Evolutionary conservation across 2,797 vertebrate genomes (phyloP).

Genomic region (Pygocentrus nattereri): DNA sequence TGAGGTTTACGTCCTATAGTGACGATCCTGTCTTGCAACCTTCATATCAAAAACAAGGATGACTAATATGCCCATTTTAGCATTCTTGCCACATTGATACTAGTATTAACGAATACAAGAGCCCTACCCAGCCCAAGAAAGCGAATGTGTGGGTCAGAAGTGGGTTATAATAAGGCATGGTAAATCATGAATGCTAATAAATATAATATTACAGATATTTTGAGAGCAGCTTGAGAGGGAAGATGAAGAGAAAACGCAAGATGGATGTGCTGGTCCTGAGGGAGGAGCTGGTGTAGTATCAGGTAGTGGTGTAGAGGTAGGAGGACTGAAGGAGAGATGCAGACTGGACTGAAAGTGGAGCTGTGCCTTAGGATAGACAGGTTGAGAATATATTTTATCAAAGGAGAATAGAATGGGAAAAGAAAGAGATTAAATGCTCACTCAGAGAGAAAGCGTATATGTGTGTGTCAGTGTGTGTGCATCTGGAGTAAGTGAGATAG

Average conservation of each 20-base stretch:
- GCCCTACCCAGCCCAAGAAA: neutral
- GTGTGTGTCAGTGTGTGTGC: neutral
- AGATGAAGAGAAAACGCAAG: conserved; percentile 4
- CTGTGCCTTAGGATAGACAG: conserved; percentile 45
- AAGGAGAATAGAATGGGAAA: conserved; percentile 58
- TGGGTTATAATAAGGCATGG: neutral
- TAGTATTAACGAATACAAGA: neutral
- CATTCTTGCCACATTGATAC: no score
- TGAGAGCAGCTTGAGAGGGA: neutral
- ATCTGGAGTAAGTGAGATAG: conserved; percentile 14
- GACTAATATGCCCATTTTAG: no score
- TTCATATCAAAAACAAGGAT: no score
- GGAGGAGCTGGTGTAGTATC: neutral
- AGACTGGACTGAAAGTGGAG: conserved; percentile 51
- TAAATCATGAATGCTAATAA: conserved; percentile 13
- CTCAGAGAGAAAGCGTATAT: conserved; percentile 19
- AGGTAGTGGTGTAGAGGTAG: conserved; percentile 12
- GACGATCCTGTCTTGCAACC: no score
- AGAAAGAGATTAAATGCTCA: conserved; percentile 53
- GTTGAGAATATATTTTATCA: conserved; percentile 51
- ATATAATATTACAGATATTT: conserved; percentile 9
- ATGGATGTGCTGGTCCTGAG: conserved; percentile 11
- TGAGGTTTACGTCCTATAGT: no score
- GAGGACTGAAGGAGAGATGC: conserved; percentile 57
- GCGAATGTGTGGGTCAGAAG: neutral